Evolutionary conservation across 2,797 vertebrate genomes (phyloP), one percentile per base, ranked within the genome.

Genomic region (Catostomus latipinnis): DNA sequence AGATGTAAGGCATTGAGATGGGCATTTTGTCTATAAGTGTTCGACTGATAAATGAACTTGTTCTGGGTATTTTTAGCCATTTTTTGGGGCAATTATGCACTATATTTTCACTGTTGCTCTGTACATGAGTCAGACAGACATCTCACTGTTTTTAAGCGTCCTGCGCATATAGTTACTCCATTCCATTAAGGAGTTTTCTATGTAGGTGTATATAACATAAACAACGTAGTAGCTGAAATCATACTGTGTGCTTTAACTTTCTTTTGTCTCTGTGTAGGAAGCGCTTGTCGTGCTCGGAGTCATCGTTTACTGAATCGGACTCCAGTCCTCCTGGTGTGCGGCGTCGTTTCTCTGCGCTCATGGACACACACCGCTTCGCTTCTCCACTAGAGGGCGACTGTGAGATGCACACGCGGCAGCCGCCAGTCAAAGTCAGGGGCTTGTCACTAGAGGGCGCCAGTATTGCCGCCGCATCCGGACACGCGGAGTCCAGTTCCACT

Each of bases 291-390:
- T 96, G 94, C 12, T 95, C 96, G 0, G 96, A 96, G 88, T 93
- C 93, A 0, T 96, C 91, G 34, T 96, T 96, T 86, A 89, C 88
- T 0, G 96, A 97, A 80, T 94, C 95, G 0, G 96, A 97, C 81
- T 96, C 92, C 76, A 97, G 96, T 73, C 95, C 96, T 0, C 95
- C 96, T 0, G 96, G 96, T 0, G 93, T 94, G 0, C 94, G 96
- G 0, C 93, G 96, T 11, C 93, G 96, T 6, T 97, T 97, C 87
- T 97, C 96, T 0, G 95, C 96, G 0, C 93, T 97, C 73, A 95
- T 97, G 90, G 96, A 97, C 61, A 93, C 95, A 0, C 95, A 94
- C 76, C 96, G 96, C 71, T 92, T 97, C 81, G 91, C 92, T 56
- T 93, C 94, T 1, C 92, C 96, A 0, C 91, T 95, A 61, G 96